Evolutionary conservation across 2,797 vertebrate species (phyloP).

Genomic region (Trematomus bernacchii): DNA sequence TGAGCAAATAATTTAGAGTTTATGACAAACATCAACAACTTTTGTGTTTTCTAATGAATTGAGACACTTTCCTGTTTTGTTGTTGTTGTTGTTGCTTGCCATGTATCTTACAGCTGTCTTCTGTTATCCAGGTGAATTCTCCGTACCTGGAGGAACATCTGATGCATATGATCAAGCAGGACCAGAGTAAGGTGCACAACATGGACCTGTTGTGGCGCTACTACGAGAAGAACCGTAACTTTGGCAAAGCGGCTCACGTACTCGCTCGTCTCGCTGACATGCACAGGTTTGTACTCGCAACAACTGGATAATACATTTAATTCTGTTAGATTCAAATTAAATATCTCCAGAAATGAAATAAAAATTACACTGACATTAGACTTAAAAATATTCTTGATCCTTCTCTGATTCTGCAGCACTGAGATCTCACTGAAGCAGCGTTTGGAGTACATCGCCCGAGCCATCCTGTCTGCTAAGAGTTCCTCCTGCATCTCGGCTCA

Average conservation of each 20-base stretch:
- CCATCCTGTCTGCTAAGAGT: conserved; percentile 98
- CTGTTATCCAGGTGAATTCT: conserved; percentile 89
- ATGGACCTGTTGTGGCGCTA: conserved; percentile 98
- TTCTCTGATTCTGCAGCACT: conserved; percentile 82
- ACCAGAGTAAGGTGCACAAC: conserved; percentile 96
- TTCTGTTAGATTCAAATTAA: not conserved
- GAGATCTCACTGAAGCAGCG: conserved; percentile 96
- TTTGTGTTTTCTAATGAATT: not conserved
- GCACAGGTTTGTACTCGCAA: conserved; percentile 87
- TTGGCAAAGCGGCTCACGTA: conserved; percentile 94
- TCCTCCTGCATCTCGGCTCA: conserved; percentile 92
- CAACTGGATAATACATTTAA: not conserved
- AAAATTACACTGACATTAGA: not conserved
- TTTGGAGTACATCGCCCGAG: conserved; percentile 95
- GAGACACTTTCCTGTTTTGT: not conserved
- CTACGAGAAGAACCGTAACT: conserved; percentile 96
- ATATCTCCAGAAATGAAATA: too few species aligned
- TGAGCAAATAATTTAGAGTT: not conserved
- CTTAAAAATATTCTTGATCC: not conserved
- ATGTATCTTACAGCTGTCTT: not conserved
- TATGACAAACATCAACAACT: not conserved
- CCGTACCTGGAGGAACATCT: conserved; percentile 96
- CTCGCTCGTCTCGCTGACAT: conserved; percentile 94
- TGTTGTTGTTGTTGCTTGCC: not conserved
- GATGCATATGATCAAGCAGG: conserved; percentile 95